Base-by-base conservation (phyloP, 1,140 invertebrate genomes). In the Pteromalus puparum region DNA sequence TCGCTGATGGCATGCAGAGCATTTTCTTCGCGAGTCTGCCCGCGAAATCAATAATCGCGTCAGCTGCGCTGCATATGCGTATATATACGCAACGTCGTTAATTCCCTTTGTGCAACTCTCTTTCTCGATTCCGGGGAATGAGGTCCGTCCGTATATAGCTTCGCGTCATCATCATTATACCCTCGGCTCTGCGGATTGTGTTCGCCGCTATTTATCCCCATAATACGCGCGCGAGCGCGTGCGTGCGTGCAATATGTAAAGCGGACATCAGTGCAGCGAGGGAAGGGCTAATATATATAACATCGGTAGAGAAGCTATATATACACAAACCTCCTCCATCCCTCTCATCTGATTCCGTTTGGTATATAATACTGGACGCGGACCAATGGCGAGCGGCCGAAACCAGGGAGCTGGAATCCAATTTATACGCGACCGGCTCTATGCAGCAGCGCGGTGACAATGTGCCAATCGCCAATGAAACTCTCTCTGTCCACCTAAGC, bases 391-490 rank as follows among this genome's bases (percentile, higher is more conserved):
- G 72, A 34, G 1, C 26, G 38, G 13, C 53, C 18, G 53, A 34
- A 42, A 70, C 38, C 13, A 6, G 73, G 53, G 53, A 26, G 53
- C n/a, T n/a, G n/a, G 34, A 68, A 78, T 83, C 75, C 75, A 78
- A 78, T 78, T 83, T 78, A 78, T 61, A 61, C 67, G 75, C 65
- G 38, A 30, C 82, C 53, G 53, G 75, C n/a, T 48, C 3, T 34
- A 34, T 34, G n/a, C 75, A n/a, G 46, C 30, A 70, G 5, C 65
- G 1, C 74, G 24, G 46, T 61, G 82, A 78, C 82, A 78, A 78
- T 78, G 75, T 70, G 82, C 82, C 82, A 78, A 83, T 78, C 75
- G 75, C 75, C 82, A 72, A 53, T 78, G 74, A 72, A 78, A 78
- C 76, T 72, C 67, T 24, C 68, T n/a, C 30, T 61, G 53, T 7